Percentiles rank a stretch among this genome's conserved stretches.
Conservation (phyloP, 2,797 vertebrate genomes). For the Tragopan temminckii region DNA sequence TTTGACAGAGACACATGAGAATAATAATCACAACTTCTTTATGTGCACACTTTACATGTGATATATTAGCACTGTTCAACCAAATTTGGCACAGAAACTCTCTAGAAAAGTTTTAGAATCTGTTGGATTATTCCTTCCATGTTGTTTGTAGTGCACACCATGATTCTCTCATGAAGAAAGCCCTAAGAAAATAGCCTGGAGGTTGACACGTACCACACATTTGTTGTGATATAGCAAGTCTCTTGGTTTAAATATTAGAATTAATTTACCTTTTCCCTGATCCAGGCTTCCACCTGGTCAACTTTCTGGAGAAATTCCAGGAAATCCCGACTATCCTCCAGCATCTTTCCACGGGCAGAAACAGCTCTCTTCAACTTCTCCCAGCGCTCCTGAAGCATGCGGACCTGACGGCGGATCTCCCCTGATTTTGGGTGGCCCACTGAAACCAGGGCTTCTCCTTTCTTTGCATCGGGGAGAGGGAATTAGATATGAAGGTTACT, state of each 20-base stretch:
- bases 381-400: constrained; percentile 84
- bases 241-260: background rate
- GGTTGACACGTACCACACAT: background rate
- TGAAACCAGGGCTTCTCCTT: constrained; percentile 84
- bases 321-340: constrained; percentile 88
- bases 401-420: constrained; percentile 79
- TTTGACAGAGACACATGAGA: background rate
- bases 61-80: background rate
- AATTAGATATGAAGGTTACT: background rate
- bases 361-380: constrained; percentile 85
- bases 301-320: constrained; percentile 92
- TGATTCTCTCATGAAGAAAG: background rate
- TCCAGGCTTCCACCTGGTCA: constrained; percentile 92
- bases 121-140: background rate
- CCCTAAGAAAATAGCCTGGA: background rate
- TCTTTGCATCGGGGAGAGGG: constrained; percentile 73
- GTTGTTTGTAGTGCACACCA: background rate
- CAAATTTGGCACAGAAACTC: background rate
- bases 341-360: constrained; percentile 82
- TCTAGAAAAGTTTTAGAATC: background rate
- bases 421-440: constrained; percentile 77
- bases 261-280: constrained; percentile 87
- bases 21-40: background rate
- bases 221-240: background rate
- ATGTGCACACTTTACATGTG: background rate